phyloP scores from a whole-genome alignment of 2,888 invertebrate species.

The Hyposoter dolosus region DNA sequence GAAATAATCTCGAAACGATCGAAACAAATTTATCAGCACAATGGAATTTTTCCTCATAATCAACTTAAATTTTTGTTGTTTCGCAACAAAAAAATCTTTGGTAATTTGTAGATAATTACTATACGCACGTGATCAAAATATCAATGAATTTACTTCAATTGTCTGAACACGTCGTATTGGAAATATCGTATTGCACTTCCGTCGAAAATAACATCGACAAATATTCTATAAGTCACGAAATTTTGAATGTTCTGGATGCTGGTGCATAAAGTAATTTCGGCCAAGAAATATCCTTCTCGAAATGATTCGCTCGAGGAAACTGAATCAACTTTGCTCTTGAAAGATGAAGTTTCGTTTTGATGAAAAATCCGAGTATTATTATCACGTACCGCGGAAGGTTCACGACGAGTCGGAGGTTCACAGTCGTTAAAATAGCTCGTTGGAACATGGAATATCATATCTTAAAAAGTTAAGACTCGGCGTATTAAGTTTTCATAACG shows the following conservation, averaged over 20 bases:
- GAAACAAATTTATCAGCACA: too few relatives aligned
- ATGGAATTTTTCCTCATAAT: background rate
- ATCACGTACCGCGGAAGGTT: background rate
- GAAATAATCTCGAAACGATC: background rate
- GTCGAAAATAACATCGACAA: background rate
- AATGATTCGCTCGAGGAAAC: constrained; percentile 8
- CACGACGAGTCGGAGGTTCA: background rate
- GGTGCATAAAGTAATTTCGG: background rate
- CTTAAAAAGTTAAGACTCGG: background rate
- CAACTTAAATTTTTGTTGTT: background rate
- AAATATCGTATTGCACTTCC: background rate
- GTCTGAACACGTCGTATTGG: background rate
- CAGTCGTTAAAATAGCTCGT: constrained; percentile 16
- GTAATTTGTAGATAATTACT: background rate
- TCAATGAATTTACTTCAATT: background rate
- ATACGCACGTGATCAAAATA: background rate
- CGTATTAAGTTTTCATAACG: background rate
- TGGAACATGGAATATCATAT: background rate
- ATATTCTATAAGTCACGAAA: background rate
- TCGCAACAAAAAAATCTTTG: background rate
- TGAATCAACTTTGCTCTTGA: background rate
- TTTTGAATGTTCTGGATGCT: background rate
- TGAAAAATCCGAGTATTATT: constrained; percentile 18
- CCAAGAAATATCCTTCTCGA: constrained; percentile 6
- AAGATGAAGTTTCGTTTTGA: constrained; percentile 7